Base-by-base conservation (phyloP, 2,888 invertebrate species). In the Trilocha varians region DNA sequence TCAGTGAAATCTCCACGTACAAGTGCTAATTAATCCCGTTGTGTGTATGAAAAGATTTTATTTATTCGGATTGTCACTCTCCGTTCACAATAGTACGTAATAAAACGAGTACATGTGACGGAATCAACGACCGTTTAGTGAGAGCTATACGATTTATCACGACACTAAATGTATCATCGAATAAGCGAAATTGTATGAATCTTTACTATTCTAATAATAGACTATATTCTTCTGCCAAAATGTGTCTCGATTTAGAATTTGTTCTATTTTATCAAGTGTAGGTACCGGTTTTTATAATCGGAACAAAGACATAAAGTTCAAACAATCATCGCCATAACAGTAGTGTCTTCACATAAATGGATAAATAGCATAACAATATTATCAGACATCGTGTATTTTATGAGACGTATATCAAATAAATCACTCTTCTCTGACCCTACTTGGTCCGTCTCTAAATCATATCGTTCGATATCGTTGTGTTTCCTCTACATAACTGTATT, bases 141-240 rank as follows among this genome's bases (percentile, higher is more conserved):
- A 62, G 65, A 65, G 59, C 55, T 54, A 47, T 32, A 36, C 52
- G 47, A 61, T 65, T 62, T 64, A 65, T 64, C 53, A 53, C 56
- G 48, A 50, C 48, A 54, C 48, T 61, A 55, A 65, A 57, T 62
- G 52, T 60, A 55, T 53, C 56, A 62, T 63, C 59, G 55, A 55
- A 61, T 59, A 55, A 57, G 63, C 63, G 66, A 62, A 69, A 62
- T 59, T 58, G 51, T 64, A 53, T 53, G 50, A 57, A 44, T 50
- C 51, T 53, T 9, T 63, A 55, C 51, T 62, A 63, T 56, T 65
- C 68, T 73, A 70, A 65, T 63, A 62, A 66, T 70, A 70, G 65
- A 70, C 49, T 57, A 57, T 61, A 53, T 64, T 57, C 54, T 52
- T 51, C 55, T 72, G 73, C 73, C 75, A 75, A 77, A 70, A 65